Conservation (phyloP, 2,113 vertebrate species). For the Chascanopsetta lugubris region DNA sequence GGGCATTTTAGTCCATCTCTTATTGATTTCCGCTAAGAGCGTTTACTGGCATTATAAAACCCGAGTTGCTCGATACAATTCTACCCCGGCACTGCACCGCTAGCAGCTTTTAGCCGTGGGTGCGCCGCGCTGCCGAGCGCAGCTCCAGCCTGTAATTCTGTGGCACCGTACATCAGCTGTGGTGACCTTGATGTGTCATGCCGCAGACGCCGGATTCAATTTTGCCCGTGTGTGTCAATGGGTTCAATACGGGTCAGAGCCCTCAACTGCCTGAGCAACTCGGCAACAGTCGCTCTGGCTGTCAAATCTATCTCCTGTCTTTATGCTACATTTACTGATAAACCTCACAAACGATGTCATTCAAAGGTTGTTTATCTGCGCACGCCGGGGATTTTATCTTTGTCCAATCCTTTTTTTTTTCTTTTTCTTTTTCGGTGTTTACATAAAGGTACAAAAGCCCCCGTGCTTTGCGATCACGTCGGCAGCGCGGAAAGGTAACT, state of each 20-base stretch:
- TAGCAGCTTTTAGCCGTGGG: conserved; percentile 31
- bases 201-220: conserved; percentile 8
- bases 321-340: too few relatives aligned
- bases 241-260: conserved; percentile 27
- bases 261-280: conserved; percentile 12
- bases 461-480: too few relatives aligned
- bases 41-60: conserved; percentile 50
- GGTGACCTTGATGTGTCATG: conserved; percentile 42
- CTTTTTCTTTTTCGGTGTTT: too few relatives aligned
- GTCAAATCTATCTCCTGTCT: not conserved
- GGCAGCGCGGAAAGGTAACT: not conserved
- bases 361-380: not conserved
- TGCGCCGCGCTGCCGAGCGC: not conserved
- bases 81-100: not conserved
- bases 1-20: conserved; percentile 40
- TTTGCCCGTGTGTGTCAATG: conserved; percentile 47
- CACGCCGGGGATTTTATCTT: too few relatives aligned
- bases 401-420: too few relatives aligned
- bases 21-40: conserved; percentile 64
- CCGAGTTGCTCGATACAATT: conserved; percentile 34
- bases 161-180: not conserved
- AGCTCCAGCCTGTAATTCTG: not conserved
- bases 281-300: not conserved
- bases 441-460: too few relatives aligned
- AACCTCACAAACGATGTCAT: not conserved